These are phyloP conservation scores for Oeneis ivallda DNA, from an alignment of 2,888 invertebrate species.

Conservation along the genomic window DNA sequence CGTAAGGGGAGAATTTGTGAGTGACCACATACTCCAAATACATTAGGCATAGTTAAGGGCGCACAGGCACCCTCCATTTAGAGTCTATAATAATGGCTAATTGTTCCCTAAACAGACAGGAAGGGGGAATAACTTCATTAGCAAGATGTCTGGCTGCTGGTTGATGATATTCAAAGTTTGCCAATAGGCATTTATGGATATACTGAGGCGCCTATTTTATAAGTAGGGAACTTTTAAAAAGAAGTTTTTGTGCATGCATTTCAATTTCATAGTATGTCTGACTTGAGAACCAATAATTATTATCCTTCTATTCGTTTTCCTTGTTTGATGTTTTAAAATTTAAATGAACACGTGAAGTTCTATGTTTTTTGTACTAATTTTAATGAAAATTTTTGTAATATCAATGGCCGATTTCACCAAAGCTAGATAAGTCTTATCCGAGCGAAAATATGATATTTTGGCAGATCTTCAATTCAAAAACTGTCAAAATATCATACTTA, in stretches of 20 bases:
- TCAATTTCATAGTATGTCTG: too few species aligned
- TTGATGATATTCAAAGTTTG: conserved; percentile 22
- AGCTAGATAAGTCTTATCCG: too few species aligned
- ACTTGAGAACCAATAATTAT: too few species aligned
- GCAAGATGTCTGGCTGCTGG: conserved; percentile 41
- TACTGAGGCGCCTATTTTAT: background rate
- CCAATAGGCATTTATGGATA: background rate
- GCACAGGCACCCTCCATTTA: conserved; percentile 48
- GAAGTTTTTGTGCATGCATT: background rate
- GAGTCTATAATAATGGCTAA: conserved; percentile 71
- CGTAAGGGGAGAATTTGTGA: conserved; percentile 11
- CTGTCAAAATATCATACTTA: too few species aligned
- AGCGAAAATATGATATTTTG: too few species aligned
- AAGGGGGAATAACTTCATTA: conserved; percentile 65
- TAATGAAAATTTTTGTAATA: too few species aligned
- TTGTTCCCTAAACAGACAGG: conserved; percentile 77
- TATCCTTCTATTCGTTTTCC: too few species aligned
- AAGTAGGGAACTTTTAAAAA: background rate
- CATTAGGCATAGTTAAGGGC: conserved; percentile 37
- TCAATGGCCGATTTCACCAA: too few species aligned
- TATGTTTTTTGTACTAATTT: too few species aligned
- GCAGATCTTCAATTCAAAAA: too few species aligned
- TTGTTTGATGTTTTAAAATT: too few species aligned
- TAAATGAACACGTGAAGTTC: too few species aligned
- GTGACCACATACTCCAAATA: conserved; percentile 15